Percentiles rank a stretch among this genome's conserved stretches.
Evolutionary conservation across 1,140 invertebrate genomes (phyloP).

Genomic region (Sycobia sp.): DNA sequence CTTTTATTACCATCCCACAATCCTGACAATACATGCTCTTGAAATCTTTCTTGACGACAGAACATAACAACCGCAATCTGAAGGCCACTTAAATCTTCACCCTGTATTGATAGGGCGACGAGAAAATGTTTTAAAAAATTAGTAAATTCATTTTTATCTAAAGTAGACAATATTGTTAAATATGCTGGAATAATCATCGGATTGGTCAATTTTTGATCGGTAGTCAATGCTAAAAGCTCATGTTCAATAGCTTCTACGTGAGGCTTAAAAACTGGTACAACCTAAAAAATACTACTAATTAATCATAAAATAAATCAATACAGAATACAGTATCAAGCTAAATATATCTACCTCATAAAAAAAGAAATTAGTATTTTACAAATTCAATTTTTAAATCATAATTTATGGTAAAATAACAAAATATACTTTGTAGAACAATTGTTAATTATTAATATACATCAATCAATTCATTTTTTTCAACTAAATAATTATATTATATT

Average conservation of each 20-base stretch:
- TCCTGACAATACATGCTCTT: conserved; percentile 68
- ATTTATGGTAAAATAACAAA: too few species aligned
- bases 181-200: conserved; percentile 51
- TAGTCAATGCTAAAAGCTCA: conserved; percentile 43
- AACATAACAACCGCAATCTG: conserved; percentile 65
- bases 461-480: too few species aligned
- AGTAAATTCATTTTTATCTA: conserved; percentile 46
- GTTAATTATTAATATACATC: too few species aligned
- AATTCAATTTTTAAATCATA: too few species aligned
- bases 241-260: conserved; percentile 48
- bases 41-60: conserved; percentile 59
- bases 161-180: conserved; percentile 51
- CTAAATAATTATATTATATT: too few species aligned
- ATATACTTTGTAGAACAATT: too few species aligned
- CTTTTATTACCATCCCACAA: conserved; percentile 70
- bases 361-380: too few species aligned
- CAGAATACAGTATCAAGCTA: conserved; percentile 9
- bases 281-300: conserved; percentile 39
- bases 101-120: conserved; percentile 51
- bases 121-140: conserved; percentile 53
- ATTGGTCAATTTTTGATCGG: conserved; percentile 42
- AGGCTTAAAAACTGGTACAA: conserved; percentile 46
- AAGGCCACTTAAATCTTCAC: conserved; percentile 60
- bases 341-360: too few species aligned
- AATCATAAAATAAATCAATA: conserved; percentile 4